Evolutionary conservation across 2,113 vertebrate species (phyloP).

Genomic region (Pygoscelis antarcticus): DNA sequence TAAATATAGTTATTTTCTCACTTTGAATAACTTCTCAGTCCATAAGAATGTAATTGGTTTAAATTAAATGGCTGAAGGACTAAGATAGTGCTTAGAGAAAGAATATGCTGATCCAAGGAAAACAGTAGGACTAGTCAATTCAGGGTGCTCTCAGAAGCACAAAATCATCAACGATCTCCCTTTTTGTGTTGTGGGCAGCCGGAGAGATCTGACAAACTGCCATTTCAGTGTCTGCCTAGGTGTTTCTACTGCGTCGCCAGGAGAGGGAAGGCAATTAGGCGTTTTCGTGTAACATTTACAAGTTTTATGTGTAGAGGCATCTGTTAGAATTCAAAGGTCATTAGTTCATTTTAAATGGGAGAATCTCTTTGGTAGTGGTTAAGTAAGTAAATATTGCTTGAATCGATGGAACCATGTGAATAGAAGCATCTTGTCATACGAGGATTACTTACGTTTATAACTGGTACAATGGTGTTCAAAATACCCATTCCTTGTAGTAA

Average conservation of each 20-base stretch:
- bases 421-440: not conserved
- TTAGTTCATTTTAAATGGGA: not conserved
- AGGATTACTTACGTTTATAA: not conserved
- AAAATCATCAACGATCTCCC: not conserved
- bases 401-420: fast-evolving
- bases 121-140: fast-evolving
- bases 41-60: not conserved
- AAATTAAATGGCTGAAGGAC: not conserved
- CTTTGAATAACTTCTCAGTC: not conserved
- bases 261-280: not conserved
- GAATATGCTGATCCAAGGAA: not conserved
- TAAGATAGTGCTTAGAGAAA: not conserved
- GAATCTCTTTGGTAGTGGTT: not conserved
- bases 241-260: not conserved
- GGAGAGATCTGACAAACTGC: not conserved
- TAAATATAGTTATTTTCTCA: not conserved
- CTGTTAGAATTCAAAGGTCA: not conserved
- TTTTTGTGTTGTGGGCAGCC: not conserved
- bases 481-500: not conserved
- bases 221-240: not conserved
- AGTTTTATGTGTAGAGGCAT: fast-evolving
- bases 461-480: not conserved
- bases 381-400: not conserved
- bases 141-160: not conserved
- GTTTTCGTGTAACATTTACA: not conserved